These are phyloP conservation scores for Drosophila arawakana DNA, from an alignment of 1,140 invertebrate genomes.

Conservation along the genomic window DNA sequence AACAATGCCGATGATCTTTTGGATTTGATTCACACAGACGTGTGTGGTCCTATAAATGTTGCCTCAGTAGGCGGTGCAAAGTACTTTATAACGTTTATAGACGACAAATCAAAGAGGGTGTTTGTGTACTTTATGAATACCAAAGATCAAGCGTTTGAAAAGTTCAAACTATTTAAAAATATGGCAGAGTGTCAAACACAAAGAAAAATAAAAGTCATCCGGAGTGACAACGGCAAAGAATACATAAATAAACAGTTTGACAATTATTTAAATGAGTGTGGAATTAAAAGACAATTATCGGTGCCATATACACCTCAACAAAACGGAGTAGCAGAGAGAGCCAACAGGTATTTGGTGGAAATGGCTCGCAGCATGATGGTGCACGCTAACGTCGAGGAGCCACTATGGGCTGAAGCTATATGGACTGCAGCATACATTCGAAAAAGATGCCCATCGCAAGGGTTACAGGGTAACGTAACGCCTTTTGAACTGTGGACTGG, in stretches of 20 bases:
- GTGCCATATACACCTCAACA: conserved; percentile 5
- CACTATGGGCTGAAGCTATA: conserved; percentile 22
- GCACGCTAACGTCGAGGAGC: not conserved
- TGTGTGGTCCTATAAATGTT: conserved; percentile 12
- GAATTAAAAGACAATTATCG: not conserved
- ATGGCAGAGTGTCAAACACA: not conserved
- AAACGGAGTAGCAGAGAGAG: conserved; percentile 15
- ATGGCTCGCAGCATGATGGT: conserved; percentile 17
- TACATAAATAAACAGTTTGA: not conserved
- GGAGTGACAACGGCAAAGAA: not conserved
- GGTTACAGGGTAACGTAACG: too few relatives aligned
- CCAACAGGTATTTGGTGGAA: conserved; percentile 1
- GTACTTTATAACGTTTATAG: conserved; percentile 20
- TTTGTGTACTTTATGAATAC: conserved; percentile 16
- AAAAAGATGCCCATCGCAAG: conserved; percentile 5
- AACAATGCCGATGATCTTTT: not conserved
- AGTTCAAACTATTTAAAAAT: conserved; percentile 10
- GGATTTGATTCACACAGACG: not conserved
- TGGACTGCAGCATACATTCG: conserved; percentile 18
- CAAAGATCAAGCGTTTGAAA: conserved; percentile 8
- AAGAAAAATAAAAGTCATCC: not conserved
- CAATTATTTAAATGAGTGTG: not conserved
- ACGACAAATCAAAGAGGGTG: conserved; percentile 1
- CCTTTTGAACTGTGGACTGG: too few relatives aligned
- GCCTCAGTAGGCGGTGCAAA: not conserved